These are phyloP conservation scores for Dinomys branickii DNA, from an alignment of 2,113 vertebrate species.

Conservation along the genomic window DNA sequence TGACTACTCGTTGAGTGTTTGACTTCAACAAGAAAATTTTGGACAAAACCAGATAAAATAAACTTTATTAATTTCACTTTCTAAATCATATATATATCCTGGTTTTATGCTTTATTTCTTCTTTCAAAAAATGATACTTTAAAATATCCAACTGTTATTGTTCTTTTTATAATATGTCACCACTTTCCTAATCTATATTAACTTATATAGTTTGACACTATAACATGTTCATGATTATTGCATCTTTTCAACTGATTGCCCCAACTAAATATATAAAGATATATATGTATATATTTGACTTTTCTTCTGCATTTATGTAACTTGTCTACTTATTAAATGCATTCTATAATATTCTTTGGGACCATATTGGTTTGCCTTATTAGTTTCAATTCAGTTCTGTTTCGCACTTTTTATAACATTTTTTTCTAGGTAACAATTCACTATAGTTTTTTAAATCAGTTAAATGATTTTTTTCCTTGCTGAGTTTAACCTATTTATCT, in stretches of 20 bases:
- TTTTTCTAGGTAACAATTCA: background rate
- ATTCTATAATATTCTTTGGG: background rate
- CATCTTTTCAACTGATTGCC: background rate
- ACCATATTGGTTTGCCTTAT: background rate
- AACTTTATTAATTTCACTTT: too few relatives aligned
- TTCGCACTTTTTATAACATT: background rate
- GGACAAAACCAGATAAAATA: too few relatives aligned
- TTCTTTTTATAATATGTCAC: background rate
- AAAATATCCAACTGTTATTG: background rate
- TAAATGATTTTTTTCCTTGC: background rate
- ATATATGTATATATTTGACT: background rate
- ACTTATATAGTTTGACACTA: background rate
- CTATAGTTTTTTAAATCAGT: background rate
- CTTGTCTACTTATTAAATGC: background rate
- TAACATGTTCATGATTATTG: background rate
- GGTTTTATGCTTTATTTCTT: background rate
- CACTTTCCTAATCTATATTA: background rate
- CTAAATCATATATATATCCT: too few relatives aligned
- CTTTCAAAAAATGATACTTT: background rate
- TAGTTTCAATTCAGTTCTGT: background rate
- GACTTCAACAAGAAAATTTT: background rate
- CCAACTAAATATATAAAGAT: background rate
- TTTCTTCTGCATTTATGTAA: background rate
- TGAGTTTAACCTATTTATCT: background rate
- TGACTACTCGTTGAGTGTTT: background rate